Evolutionary conservation across 2,888 invertebrate species (phyloP).

Genomic region (Sesamia inferens): DNA sequence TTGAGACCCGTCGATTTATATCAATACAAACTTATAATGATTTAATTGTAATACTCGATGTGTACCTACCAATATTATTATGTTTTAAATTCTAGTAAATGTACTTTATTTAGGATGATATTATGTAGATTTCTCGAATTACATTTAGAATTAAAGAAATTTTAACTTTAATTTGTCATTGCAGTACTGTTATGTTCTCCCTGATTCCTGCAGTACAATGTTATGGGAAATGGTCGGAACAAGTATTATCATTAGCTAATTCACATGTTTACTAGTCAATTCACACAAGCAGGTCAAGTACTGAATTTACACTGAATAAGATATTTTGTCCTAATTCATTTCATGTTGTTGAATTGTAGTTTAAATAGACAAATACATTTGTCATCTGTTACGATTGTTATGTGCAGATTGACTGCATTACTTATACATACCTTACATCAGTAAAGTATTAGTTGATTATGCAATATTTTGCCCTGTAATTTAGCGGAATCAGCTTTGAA

Average conservation of each 20-base stretch:
- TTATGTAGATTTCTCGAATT: slow-evolving; percentile 69
- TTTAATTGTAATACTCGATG: slow-evolving; percentile 70
- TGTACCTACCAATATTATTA: slow-evolving; percentile 66
- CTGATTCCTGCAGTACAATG: slow-evolving; percentile 55
- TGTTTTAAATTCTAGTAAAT: slow-evolving; percentile 66
- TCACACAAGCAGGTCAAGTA: slow-evolving; percentile 66
- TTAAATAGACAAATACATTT: slow-evolving; percentile 60
- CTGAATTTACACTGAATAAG: slow-evolving; percentile 67
- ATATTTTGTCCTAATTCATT: slow-evolving; percentile 63
- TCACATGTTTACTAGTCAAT: slow-evolving; percentile 76
- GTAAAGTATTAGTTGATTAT: slow-evolving; percentile 70
- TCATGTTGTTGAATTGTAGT: slow-evolving; percentile 71
- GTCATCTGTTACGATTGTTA: slow-evolving; percentile 65
- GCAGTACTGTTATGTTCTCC: slow-evolving; percentile 70
- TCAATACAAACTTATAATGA: slow-evolving; percentile 44
- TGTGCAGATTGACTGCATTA: slow-evolving; percentile 66
- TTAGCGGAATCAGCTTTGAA: slow-evolving; percentile 81
- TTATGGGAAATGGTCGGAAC: slow-evolving; percentile 38
- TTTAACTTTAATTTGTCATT: slow-evolving; percentile 69
- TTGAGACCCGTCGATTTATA: too few relatives aligned
- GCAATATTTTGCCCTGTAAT: slow-evolving; percentile 85
- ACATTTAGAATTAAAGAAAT: slow-evolving; percentile 62
- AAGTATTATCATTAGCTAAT: slow-evolving; percentile 57
- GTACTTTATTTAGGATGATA: slow-evolving; percentile 64
- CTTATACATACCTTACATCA: slow-evolving; percentile 63